Evolutionary conservation across 2,113 vertebrate species (phyloP), one percentile per base, ranked within the genome.

Genomic region (Sorex araneus): DNA sequence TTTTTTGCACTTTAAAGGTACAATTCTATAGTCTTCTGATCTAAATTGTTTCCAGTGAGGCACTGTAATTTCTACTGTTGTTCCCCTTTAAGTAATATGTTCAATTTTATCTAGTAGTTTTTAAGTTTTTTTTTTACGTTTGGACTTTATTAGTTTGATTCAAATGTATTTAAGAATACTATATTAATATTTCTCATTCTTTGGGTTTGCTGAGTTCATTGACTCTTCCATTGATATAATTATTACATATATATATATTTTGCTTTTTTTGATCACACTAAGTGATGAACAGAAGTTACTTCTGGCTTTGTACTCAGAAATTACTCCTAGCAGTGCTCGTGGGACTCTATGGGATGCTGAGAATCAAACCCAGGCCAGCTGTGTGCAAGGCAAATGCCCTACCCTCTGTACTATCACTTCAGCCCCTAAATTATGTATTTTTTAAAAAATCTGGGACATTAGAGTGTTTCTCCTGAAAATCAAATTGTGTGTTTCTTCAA

Each of bases 61-160:
- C 47, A 18, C 16, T 73, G 27, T 77, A 57, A 71, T 90, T 57
- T 74, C 13, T 84, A 6, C 54, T 78, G n/a, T 43, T 54, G 7
- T 78, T 84, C 13, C 10, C 32, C 47, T 67, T 30, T 47, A 67
- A 47, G 16, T 32, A 74, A 84, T 25, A 23, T 79, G 45, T 78
- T n/a, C 83, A 83, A 64, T 77, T 92, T 94, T 84, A 36, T 74
- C 79, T 71, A 27, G 30, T 13, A 75, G 32, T 43, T 90, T 43
- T 73, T 74, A 84, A 76, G 40, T 43, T 81, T 66, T 94, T 92
- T 21, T 43, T 25, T 89, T 85, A 74, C 47, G 27, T 75, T 76
- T 89, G 50, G 19, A 36, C 78, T 78, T 45, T 25, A 79, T 45
- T 67, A 88, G 30, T 78, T 84, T 89, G 67, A 74, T 73, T 92